A percentile compares a stretch with the other conserved stretches of the same genome.
phyloP scores from a whole-genome alignment of 2,797 vertebrate genomes.

The Lutjanus campechanus region DNA sequence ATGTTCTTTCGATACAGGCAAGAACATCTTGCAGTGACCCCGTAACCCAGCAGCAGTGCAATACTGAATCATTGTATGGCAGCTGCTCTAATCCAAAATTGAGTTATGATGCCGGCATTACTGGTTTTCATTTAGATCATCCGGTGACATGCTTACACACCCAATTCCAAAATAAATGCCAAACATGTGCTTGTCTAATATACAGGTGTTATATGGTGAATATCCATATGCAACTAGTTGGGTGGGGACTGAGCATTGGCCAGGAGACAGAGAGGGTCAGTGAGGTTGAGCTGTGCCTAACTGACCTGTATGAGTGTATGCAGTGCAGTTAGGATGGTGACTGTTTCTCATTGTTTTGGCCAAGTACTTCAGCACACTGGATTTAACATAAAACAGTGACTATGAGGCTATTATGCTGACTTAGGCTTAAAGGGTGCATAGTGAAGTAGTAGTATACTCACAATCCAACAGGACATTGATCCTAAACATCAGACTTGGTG shows the following conservation, averaged over 20 bases:
- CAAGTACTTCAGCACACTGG: background rate
- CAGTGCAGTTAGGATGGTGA: background rate
- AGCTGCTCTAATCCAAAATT: conserved; percentile 35
- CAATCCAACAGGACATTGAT: background rate
- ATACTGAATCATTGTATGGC: conserved; percentile 30
- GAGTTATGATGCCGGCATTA: conserved; percentile 37
- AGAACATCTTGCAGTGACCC: conserved; percentile 32
- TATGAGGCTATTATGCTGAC: background rate
- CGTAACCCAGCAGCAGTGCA: conserved; percentile 13
- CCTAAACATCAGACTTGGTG: background rate
- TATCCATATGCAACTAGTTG: conserved; percentile 14
- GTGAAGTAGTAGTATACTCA: background rate
- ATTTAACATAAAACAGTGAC: background rate
- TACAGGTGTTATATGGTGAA: conserved; percentile 16
- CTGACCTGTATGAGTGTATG: background rate
- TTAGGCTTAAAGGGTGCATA: background rate
- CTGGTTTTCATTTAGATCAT: conserved; percentile 51
- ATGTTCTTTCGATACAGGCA: conserved; percentile 46
- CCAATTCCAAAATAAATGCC: conserved; percentile 25
- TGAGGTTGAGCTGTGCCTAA: background rate
- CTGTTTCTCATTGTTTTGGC: background rate
- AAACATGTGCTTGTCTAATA: conserved; percentile 16
- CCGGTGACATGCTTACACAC: conserved; percentile 17
- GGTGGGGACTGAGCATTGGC: background rate
- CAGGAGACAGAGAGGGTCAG: background rate